phyloP scores from a whole-genome alignment of 2,888 invertebrate species.

The Sarcophaga variegata region DNA sequence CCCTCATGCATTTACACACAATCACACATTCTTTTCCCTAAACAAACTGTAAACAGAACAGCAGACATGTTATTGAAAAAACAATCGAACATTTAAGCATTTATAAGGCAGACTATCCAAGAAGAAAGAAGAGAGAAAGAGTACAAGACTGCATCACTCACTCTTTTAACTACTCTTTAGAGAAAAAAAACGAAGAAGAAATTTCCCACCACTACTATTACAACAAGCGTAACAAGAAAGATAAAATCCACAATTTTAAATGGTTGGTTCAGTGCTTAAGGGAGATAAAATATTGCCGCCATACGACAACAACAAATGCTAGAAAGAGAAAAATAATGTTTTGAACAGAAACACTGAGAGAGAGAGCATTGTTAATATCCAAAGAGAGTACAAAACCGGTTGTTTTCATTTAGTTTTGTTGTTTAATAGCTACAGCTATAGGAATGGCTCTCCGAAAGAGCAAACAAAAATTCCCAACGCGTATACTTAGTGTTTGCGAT shows the following conservation, averaged over 20 bases:
- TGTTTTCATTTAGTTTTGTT: not conserved
- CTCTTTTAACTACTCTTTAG: not conserved
- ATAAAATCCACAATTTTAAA: constrained; percentile 65
- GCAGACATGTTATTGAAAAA: constrained; percentile 55
- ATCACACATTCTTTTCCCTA: not conserved
- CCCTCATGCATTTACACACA: not conserved
- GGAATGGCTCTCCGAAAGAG: constrained; percentile 6
- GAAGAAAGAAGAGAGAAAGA: not conserved
- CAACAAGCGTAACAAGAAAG: not conserved
- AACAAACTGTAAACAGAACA: constrained; percentile 21
- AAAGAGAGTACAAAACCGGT: constrained; percentile 28
- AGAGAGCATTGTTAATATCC: constrained; percentile 9
- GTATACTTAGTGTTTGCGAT: constrained; percentile 76
- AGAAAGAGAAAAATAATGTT: constrained; percentile 18
- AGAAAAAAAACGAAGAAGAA: no score
- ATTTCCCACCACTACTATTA: no score
- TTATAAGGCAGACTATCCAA: no score
- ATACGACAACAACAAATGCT: not conserved
- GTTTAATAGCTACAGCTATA: not conserved
- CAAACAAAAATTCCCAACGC: constrained; percentile 53
- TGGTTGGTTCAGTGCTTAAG: constrained; percentile 11
- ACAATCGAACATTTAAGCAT: not conserved
- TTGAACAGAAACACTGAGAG: not conserved
- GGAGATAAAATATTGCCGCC: not conserved
- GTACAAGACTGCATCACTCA: not conserved